Evolutionary conservation across 2,888 invertebrate species (phyloP).

Genomic region (Hydropsyche betteni): DNA sequence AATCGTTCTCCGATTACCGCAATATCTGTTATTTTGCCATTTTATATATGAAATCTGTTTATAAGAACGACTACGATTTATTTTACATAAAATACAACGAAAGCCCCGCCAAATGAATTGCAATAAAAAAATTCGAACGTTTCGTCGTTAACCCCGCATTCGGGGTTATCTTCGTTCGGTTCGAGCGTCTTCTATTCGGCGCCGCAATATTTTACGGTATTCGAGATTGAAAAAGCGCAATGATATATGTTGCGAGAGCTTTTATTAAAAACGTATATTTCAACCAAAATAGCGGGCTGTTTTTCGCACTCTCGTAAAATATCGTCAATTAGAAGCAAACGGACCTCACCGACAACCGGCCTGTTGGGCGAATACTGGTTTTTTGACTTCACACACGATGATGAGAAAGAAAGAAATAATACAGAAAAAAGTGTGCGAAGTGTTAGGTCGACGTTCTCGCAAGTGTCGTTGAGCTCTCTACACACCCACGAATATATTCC

Average conservation of each 20-base stretch:
- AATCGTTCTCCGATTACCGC: too few relatives aligned
- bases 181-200: too few relatives aligned
- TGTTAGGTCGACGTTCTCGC: slow-evolving; percentile 25
- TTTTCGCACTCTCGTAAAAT: slow-evolving; percentile 25
- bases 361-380: not conserved
- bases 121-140: too few relatives aligned
- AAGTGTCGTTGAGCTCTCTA: slow-evolving; percentile 12
- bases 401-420: slow-evolving; percentile 9
- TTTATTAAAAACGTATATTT: slow-evolving; percentile 6
- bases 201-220: not conserved
- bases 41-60: too few relatives aligned
- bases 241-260: not conserved
- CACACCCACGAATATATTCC: slow-evolving; percentile 6
- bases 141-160: too few relatives aligned
- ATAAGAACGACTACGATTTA: too few relatives aligned
- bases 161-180: too few relatives aligned
- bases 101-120: too few relatives aligned
- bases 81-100: too few relatives aligned
- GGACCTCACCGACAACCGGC: not conserved
- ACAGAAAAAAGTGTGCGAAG: not conserved
- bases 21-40: too few relatives aligned
- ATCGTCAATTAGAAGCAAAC: slow-evolving; percentile 4
- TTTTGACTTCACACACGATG: slow-evolving; percentile 12
- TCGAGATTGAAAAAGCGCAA: slow-evolving; percentile 1
- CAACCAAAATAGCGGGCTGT: not conserved